phyloP scores from a whole-genome alignment of 2,888 invertebrate genomes.

The Coenonympha glycerion region DNA sequence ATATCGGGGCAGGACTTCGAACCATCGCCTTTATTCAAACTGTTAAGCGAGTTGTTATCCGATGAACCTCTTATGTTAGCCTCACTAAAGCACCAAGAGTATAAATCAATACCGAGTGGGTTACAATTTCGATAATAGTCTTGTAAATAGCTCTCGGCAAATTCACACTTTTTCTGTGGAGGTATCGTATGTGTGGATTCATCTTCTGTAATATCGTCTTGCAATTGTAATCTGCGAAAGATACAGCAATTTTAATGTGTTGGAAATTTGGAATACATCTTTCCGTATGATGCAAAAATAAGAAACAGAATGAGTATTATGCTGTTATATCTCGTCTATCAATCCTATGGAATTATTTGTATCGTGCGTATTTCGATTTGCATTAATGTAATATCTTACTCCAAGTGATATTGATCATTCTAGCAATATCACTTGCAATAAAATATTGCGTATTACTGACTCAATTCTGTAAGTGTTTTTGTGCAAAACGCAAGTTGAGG shows the following conservation, averaged over 20 bases:
- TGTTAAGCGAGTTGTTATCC: slow-evolving; percentile 36
- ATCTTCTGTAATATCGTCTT: slow-evolving; percentile 42
- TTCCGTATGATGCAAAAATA: too few species aligned
- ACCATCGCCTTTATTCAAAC: slow-evolving; percentile 35
- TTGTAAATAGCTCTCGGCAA: slow-evolving; percentile 54
- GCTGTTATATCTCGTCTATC: too few species aligned
- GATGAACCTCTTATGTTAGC: slow-evolving; percentile 41
- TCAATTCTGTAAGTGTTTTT: neutral
- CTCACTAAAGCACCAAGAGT: slow-evolving; percentile 48
- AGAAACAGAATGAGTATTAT: too few species aligned
- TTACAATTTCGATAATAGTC: slow-evolving; percentile 53
- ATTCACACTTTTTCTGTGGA: slow-evolving; percentile 42
- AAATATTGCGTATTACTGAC: too few species aligned
- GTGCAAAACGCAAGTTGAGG: too few species aligned
- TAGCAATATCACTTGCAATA: neutral
- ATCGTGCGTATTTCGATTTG: too few species aligned
- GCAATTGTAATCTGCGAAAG: slow-evolving; percentile 43
- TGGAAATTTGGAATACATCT: too few species aligned
- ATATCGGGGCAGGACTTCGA: slow-evolving; percentile 55
- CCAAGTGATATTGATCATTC: too few species aligned
- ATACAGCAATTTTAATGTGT: neutral
- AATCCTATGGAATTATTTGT: too few species aligned
- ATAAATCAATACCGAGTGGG: slow-evolving; percentile 45
- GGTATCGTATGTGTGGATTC: slow-evolving; percentile 37
- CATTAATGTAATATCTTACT: neutral